A percentile compares a stretch with the other conserved stretches of the same genome.
phyloP scores from a whole-genome alignment of 2,113 vertebrate genomes.

The Oplegnathus fasciatus region DNA sequence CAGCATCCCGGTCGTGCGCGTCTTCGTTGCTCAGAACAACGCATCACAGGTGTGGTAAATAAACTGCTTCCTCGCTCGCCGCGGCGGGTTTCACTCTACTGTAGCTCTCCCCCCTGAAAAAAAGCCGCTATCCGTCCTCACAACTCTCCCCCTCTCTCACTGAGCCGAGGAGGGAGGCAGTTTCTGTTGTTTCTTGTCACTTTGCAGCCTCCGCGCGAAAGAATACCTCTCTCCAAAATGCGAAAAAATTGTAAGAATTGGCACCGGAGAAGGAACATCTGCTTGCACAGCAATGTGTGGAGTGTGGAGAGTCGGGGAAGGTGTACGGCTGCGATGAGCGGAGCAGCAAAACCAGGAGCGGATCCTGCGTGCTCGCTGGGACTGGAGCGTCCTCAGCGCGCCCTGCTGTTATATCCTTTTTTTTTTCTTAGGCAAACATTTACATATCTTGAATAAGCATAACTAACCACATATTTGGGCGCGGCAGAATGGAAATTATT shows the following conservation, averaged over 20 bases:
- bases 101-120: conserved; percentile 15
- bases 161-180: conserved; percentile 37
- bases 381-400: conserved; percentile 73
- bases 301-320: conserved; percentile 76
- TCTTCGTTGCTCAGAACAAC: conserved; percentile 84
- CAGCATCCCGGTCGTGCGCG: conserved; percentile 79
- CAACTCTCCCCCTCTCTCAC: conserved; percentile 50
- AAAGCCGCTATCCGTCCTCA: conserved; percentile 51
- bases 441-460: conserved; percentile 62
- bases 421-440: conserved; percentile 40
- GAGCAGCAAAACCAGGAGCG: conserved; percentile 84
- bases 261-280: conserved; percentile 81
- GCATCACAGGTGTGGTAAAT: conserved; percentile 87
- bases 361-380: conserved; percentile 60
- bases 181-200: conserved; percentile 60
- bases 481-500: conserved; percentile 43
- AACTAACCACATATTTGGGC: conserved; percentile 51
- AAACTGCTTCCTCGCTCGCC: conserved; percentile 64
- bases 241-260: conserved; percentile 64
- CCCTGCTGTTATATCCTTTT: conserved; percentile 19
- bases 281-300: conserved; percentile 84
- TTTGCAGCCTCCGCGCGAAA: conserved; percentile 65
- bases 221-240: conserved; percentile 65
- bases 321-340: conserved; percentile 67
- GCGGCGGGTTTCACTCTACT: conserved; percentile 23